Percentiles rank a stretch among this genome's conserved stretches.
phyloP scores from a whole-genome alignment of 1,140 invertebrate genomes.

The Aphis gossypii region DNA sequence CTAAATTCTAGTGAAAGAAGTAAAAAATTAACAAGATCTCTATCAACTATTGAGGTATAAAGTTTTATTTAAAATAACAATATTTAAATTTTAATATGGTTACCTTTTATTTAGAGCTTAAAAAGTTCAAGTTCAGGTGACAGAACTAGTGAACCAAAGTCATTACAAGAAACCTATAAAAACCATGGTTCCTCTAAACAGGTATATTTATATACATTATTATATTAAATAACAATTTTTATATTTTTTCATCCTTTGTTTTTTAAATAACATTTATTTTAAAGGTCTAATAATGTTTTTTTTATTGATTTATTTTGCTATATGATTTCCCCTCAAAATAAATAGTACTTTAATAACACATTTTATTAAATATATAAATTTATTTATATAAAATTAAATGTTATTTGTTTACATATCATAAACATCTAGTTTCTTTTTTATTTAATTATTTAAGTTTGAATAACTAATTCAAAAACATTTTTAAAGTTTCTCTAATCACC shows the following conservation, averaged over 20 bases:
- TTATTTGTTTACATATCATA: not conserved
- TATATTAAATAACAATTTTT: not conserved
- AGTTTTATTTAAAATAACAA: not conserved
- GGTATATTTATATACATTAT: not conserved
- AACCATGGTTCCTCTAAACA: not conserved
- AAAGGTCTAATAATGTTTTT: not conserved
- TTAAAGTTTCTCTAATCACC: not conserved
- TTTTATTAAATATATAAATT: not conserved
- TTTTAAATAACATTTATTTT: too few relatives aligned
- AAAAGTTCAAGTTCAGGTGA: constrained; percentile 35
- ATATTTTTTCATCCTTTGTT: not conserved
- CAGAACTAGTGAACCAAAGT: constrained; percentile 15
- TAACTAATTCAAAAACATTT: not conserved
- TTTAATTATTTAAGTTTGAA: not conserved
- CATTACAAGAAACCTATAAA: constrained; percentile 42
- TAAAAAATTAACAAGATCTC: constrained; percentile 37
- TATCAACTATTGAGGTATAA: constrained; percentile 42
- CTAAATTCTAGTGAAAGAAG: not conserved
- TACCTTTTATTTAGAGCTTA: constrained; percentile 17
- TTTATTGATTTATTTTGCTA: too few relatives aligned
- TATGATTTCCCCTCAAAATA: not conserved
- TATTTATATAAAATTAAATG: not conserved
- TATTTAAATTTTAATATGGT: not conserved
- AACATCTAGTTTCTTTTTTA: not conserved
- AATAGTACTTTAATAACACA: not conserved